Evolutionary conservation across 2,113 vertebrate species (phyloP), one percentile per base, ranked within the genome.

Genomic region (Stigmatopora argus): DNA sequence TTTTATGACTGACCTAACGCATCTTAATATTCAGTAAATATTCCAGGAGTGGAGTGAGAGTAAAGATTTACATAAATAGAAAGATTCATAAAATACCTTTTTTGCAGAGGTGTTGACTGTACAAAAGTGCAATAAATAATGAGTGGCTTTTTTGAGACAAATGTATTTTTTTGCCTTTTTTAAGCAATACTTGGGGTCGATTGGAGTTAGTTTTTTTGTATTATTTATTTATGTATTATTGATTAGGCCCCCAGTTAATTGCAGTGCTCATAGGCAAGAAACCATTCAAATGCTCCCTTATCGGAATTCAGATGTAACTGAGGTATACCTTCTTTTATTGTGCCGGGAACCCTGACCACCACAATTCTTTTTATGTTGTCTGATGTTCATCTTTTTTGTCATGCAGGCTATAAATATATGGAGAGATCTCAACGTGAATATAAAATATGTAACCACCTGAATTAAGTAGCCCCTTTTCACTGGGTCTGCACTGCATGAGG

Each of bases 381-480:
- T 45, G 13, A 61, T 45, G 59, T 19, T 45, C 41, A 61, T 61
- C 59, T 15, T n/a, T 44, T 61, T 15, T 45, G 59, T 69, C 19
- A 46, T 47, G 35, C 52, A n/a, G 56, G 48, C n/a, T 45, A 31
- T 44, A 59, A 64, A 66, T 17, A 51, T 34, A 12, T 12, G 21
- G 38, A 56, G 7, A 46, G 15, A 47, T 21, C 9, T 4, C 0
- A 34, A 55, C 48, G 41, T 60, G 21, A 15, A 13, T 78, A 13
- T 64, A 3, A 17, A 53, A 19, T 35, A 62, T 65, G 76, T 31
- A 60, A 5, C 57, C n/a, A 41, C 64, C 49, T 71, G 49, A 63
- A 46, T 60, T 55, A 38, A 64, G 10, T 56, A 58, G 45, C 21
- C n/a, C 51, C 59, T 2, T 66, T 65, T 58, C 62, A 10, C 34